These are phyloP conservation scores for Carollia perspicillata DNA, from an alignment of 2,113 vertebrate species.

Conservation along the genomic window DNA sequence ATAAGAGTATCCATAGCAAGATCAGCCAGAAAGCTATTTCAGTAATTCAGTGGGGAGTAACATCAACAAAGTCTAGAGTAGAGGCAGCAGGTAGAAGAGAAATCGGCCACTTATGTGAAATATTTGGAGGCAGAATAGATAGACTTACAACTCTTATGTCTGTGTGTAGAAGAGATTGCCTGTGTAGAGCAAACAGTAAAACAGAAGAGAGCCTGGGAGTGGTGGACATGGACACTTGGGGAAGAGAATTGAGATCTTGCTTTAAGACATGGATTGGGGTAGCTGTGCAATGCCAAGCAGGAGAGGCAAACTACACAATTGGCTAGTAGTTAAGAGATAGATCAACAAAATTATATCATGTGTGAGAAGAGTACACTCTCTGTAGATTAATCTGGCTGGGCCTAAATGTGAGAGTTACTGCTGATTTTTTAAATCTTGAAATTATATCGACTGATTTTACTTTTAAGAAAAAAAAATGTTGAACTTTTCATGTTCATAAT, in stretches of 20 bases:
- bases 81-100: background rate
- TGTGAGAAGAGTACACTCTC: background rate
- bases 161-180: background rate
- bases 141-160: background rate
- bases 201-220: background rate
- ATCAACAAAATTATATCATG: background rate
- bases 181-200: background rate
- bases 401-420: background rate
- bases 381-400: background rate
- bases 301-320: background rate
- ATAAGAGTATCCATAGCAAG: background rate
- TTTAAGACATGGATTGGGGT: background rate
- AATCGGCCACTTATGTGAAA: background rate
- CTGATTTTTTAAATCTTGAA: background rate
- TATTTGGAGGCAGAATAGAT: background rate
- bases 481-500: background rate
- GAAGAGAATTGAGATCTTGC: background rate
- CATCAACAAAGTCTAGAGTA: background rate
- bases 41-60: background rate
- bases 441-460: background rate
- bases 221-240: background rate
- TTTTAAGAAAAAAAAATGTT: background rate
- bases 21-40: background rate
- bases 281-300: background rate
- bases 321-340: background rate